A percentile compares a stretch with the other conserved stretches of the same genome.
phyloP scores from a whole-genome alignment of 2,888 invertebrate species.

The Leptinotarsa haldemani region DNA sequence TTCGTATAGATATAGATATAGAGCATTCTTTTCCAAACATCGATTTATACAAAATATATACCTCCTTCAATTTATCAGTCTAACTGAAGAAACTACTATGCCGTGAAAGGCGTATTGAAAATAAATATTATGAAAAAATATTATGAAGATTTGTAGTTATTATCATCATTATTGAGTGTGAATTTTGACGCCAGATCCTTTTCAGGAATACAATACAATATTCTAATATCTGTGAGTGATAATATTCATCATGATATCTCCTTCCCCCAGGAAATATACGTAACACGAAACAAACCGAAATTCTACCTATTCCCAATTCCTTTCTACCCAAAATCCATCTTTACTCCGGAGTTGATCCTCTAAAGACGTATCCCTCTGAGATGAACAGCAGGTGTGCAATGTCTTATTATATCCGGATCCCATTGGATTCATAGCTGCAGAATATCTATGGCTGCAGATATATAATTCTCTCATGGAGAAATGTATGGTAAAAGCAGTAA shows the following conservation, averaged over 20 bases:
- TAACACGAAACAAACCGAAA: slow-evolving; percentile 25
- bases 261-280: background rate
- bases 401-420: slow-evolving; percentile 51
- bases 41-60: too few species aligned
- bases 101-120: too few species aligned
- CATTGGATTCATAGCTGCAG: slow-evolving; percentile 41
- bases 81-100: too few species aligned
- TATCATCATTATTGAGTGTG: too few species aligned
- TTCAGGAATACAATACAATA: background rate
- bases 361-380: slow-evolving; percentile 45
- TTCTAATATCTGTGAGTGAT: background rate
- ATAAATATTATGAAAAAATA: too few species aligned
- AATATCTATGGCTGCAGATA: background rate
- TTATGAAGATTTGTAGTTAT: too few species aligned
- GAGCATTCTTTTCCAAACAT: too few species aligned
- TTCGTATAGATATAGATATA: too few species aligned
- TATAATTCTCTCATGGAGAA: too few species aligned
- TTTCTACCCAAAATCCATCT: slow-evolving; percentile 28
- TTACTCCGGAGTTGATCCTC: slow-evolving; percentile 33
- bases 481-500: too few species aligned
- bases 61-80: too few species aligned
- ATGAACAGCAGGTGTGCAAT: slow-evolving; percentile 49
- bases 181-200: too few species aligned
- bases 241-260: background rate
- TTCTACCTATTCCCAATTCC: slow-evolving; percentile 6